Evolutionary conservation across 2,888 invertebrate genomes (phyloP).

Genomic region (Aphodius sticticus): DNA sequence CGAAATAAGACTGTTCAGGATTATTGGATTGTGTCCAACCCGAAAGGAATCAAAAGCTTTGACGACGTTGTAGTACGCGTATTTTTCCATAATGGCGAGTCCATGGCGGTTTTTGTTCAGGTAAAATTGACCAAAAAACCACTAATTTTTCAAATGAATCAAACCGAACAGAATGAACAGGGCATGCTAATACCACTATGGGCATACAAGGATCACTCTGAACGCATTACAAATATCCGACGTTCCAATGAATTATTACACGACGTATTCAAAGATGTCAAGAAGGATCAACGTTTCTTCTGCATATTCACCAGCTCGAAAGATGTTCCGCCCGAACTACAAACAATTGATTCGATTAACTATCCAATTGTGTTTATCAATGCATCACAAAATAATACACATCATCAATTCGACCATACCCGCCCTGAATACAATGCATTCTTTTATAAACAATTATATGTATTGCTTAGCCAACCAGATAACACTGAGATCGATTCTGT

Average conservation of each 20-base stretch:
- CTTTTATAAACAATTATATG: not conserved
- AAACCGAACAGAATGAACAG: not conserved
- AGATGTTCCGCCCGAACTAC: not conserved
- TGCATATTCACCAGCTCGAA: not conserved
- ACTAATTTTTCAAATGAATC: not conserved
- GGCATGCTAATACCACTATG: not conserved
- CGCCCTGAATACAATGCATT: not conserved
- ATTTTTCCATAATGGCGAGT: not conserved
- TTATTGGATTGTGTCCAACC: not conserved
- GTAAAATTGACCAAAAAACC: not conserved
- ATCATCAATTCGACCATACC: not conserved
- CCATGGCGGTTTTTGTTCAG: not conserved
- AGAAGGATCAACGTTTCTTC: not conserved
- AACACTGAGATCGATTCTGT: not conserved
- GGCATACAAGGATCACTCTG: not conserved
- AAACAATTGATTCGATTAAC: not conserved
- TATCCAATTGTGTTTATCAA: not conserved
- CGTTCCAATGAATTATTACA: not conserved
- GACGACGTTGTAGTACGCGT: not conserved
- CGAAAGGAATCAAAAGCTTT: not conserved
- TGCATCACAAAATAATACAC: not conserved
- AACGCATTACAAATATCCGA: not conserved
- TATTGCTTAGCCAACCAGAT: not conserved
- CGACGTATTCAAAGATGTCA: not conserved
- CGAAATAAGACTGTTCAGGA: not conserved